Percentiles rank a stretch among this genome's conserved stretches.
Conservation (phyloP, 1,140 invertebrate species). For the Plutomurus gul region DNA sequence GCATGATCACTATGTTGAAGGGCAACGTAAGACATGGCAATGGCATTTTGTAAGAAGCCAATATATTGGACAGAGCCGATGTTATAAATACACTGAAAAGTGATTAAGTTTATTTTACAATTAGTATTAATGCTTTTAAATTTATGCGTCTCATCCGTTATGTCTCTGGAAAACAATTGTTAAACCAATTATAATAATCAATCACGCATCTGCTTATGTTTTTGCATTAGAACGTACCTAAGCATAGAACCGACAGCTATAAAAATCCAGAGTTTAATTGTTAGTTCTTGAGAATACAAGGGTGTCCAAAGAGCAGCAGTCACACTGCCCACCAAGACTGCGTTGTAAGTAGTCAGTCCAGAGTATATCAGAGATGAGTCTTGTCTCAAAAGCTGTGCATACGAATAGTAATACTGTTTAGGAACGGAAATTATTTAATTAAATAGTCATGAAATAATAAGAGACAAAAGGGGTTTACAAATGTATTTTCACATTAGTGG, state of each 20-base stretch:
- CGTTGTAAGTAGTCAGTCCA: constrained; percentile 60
- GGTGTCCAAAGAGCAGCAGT: constrained; percentile 57
- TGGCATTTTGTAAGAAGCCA: constrained; percentile 55
- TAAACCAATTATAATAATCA: neutral
- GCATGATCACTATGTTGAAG: constrained; percentile 56
- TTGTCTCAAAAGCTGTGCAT: constrained; percentile 57
- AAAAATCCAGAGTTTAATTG: constrained; percentile 44
- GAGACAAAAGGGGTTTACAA: too few species aligned
- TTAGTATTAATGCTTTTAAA: neutral
- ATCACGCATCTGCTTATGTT: too few species aligned
- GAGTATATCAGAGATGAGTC: constrained; percentile 55
- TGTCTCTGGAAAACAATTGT: neutral
- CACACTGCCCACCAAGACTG: constrained; percentile 59
- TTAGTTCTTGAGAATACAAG: constrained; percentile 54
- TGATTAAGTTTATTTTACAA: neutral
- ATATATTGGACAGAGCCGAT: constrained; percentile 54
- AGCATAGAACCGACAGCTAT: constrained; percentile 46
- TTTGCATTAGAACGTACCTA: too few species aligned
- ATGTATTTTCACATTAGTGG: too few species aligned
- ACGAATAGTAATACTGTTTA: too few species aligned
- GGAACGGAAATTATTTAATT: too few species aligned
- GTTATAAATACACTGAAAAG: constrained; percentile 53
- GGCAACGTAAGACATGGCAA: constrained; percentile 57
- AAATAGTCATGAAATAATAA: too few species aligned
- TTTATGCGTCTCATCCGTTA: neutral